Evolutionary conservation across 2,797 vertebrate genomes (phyloP), one percentile per base, ranked within the genome.

Genomic region (Parauchenoglanis ngamensis): DNA sequence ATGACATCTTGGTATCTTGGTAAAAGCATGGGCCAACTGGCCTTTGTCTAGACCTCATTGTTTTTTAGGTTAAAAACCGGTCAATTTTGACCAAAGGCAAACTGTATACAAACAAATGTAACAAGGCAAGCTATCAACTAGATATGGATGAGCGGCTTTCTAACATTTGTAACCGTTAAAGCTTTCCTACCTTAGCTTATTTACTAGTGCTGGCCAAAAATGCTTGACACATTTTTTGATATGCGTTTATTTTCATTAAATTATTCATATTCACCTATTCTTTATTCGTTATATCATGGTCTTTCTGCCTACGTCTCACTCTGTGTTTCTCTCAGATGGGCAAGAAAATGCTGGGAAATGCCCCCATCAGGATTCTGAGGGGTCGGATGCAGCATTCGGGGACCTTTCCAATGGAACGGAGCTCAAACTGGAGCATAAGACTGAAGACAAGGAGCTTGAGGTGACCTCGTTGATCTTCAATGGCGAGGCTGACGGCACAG

Each of bases 301-400:
- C 46, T 49, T 40, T 12, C 84, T 28, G 44, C 68, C 86, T 76
- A 85, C 67, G 61, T 87, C 44, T 86, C 85, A 77, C 86, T 89
- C 87, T 91, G 44, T 90, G 46, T 92, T 93, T 54, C 85, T 89
- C 91, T 85, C 96, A 99, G 98, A 99, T 83, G 98, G 98, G 90
- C 95, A 96, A 90, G 96, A 96, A 91, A 95, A 95, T 46, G 40
- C 91, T 35, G 97, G 96, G 91, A 99, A 99, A 93, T 99, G 98
- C 95, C 97, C 97, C 90, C 98, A 99, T 93, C 97, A 97, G 94
- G 98, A 99, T 93, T 97, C 97, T 65, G 98, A 99, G 90, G 98
- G 97, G 93, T 98, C 98, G 0, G 98, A 99, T 65, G 92, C 95
- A 90, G 98, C 97, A 0, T 99, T 98, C 0, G 97, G 97, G 75